Percentiles rank a stretch among this genome's conserved stretches.
Conservation (phyloP, 2,888 invertebrate genomes). For the Drosophila anomelani region DNA sequence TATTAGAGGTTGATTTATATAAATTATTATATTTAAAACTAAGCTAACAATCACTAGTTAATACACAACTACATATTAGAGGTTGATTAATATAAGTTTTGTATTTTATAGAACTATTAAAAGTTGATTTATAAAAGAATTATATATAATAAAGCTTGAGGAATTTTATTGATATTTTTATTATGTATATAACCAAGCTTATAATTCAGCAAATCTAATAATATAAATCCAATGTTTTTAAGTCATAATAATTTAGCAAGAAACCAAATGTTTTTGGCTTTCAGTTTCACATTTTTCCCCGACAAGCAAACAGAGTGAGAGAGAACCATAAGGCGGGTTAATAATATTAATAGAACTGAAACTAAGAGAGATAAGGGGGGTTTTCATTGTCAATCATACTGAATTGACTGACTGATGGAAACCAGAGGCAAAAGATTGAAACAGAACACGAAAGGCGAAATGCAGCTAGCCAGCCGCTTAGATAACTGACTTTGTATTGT, state of each 20-base stretch:
- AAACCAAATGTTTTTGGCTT: neutral
- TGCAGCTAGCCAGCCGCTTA: conserved; percentile 12
- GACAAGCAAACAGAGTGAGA: neutral
- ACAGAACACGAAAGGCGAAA: neutral
- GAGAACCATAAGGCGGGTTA: neutral
- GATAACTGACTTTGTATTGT: conserved; percentile 8
- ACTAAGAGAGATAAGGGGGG: neutral
- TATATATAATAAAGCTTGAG: neutral
- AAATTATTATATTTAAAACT: neutral
- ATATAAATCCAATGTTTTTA: neutral
- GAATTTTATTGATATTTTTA: neutral
- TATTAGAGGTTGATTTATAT: conserved; percentile 5
- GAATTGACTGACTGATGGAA: conserved; percentile 6
- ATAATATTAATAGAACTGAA: conserved; percentile 2
- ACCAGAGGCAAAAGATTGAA: conserved; percentile 6
- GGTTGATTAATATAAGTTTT: neutral
- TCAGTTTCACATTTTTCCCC: neutral
- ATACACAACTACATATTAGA: neutral
- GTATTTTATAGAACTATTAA: neutral
- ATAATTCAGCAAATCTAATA: neutral
- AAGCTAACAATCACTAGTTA: too few species aligned
- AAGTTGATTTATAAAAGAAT: neutral
- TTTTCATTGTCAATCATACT: conserved; percentile 33
- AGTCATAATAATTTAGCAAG: neutral
- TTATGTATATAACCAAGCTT: neutral